Evolutionary conservation across 2,888 invertebrate species (phyloP), one percentile per base, ranked within the genome.

Genomic region (Cryptocephalus moraei): DNA sequence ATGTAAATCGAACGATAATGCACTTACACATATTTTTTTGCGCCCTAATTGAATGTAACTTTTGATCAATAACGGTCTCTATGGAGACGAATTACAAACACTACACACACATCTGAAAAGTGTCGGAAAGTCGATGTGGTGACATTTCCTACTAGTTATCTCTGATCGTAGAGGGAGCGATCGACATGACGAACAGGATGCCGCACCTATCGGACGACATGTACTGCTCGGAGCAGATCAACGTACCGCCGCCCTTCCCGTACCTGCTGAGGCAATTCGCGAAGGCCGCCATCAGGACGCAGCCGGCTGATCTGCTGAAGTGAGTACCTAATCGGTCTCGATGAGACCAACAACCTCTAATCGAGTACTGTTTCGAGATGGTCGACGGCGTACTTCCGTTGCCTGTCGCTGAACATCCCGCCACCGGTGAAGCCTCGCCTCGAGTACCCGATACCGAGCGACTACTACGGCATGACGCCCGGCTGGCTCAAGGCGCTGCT

Each of bases 271-370:
- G 91, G 67, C 83, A 87, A 62, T 93, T 84, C 62, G 90, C 91
- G 39, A 92, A 92, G 76, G 91, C 91, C 33, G 92, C 91, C 1
- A 91, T 93, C 48, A 79, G 89, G 60, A 91, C 91, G 3, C 92
- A 93, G 65, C 93, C 92, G 0, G 82, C 82, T 56, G 92, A 92
- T 72, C 75, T 93, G 0, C 74, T 92, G 1, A 73, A 71, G 70
- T 71, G 62, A 63, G 62, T 56, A 33, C 9, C 11, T 34, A 34
- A 34, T 34, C 34, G 34, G 34, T 34, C 34, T 34, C n/a, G n/a
- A 34, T n/a, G 9, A 36, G n/a, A 36, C n/a, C 12, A 36, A 36
- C 12, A 11, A 36, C 9, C n/a, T 34, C 9, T 34, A 34, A 9
- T 34, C 34, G 9, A 9, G 9, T 34, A 34, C 34, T 34, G 22